These are phyloP conservation scores for Labroides dimidiatus DNA, from an alignment of 2,797 vertebrate species.

Conservation along the genomic window DNA sequence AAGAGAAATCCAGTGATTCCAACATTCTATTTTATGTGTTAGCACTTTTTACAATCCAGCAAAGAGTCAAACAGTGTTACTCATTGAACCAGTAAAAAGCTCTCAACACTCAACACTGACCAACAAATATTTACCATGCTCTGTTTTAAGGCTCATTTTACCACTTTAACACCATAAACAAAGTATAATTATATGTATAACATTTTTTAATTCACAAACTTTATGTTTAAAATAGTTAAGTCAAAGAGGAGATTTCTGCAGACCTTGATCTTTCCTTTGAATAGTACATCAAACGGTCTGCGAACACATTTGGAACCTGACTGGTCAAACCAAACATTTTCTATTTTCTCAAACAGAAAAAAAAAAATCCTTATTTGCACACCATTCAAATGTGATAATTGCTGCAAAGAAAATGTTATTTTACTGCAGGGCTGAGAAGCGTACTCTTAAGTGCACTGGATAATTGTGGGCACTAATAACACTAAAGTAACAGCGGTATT, in stretches of 20 bases:
- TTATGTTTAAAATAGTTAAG: background rate
- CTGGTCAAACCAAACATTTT: constrained; percentile 47
- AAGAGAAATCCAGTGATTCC: constrained; percentile 42
- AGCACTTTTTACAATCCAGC: constrained; percentile 29
- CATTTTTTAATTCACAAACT: constrained; percentile 3
- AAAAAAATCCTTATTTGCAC: constrained; percentile 42
- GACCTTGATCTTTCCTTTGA: constrained; percentile 15
- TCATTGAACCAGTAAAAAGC: constrained; percentile 24
- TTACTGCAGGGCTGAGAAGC: constrained; percentile 33
- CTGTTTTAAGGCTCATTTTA: constrained; percentile 10
- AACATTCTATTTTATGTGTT: constrained; percentile 46
- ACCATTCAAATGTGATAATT: constrained; percentile 62
- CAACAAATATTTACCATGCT: background rate
- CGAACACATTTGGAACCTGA: constrained; percentile 58
- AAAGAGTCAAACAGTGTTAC: constrained; percentile 21
- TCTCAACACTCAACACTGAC: constrained; percentile 18
- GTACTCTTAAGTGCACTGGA: constrained; percentile 46
- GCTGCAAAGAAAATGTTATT: constrained; percentile 67
- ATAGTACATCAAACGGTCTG: constrained; percentile 36
- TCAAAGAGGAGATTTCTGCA: constrained; percentile 10
- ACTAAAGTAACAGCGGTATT: constrained; percentile 62
- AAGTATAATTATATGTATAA: background rate
- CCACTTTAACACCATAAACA: constrained; percentile 6
- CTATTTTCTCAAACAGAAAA: constrained; percentile 47
- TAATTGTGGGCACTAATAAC: constrained; percentile 61